These are phyloP conservation scores for Orientallactaga sibirica DNA, from an alignment of 2,797 vertebrate genomes.

Conservation along the genomic window DNA sequence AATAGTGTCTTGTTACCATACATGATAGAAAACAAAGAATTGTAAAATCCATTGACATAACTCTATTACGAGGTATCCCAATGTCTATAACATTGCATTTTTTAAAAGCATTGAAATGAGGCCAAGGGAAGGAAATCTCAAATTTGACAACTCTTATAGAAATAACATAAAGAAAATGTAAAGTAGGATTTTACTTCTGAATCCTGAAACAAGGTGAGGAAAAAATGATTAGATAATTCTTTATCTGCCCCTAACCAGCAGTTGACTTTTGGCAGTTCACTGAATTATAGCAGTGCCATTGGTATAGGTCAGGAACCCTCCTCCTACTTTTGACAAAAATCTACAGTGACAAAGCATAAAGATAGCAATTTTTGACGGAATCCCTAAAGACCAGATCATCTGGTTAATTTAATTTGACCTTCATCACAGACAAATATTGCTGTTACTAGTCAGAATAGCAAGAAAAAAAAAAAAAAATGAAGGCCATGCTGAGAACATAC, in stretches of 20 bases:
- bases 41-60: not conserved
- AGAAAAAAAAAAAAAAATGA: too few species aligned
- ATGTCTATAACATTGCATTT: not conserved
- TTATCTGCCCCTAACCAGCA: not conserved
- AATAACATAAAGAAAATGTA: not conserved
- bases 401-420: constrained; percentile 68
- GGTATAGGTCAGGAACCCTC: not conserved
- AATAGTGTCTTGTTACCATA: not conserved
- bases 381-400: constrained; percentile 47
- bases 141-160: not conserved
- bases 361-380: constrained; percentile 29
- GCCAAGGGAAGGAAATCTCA: not conserved
- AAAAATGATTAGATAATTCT: not conserved
- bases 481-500: not conserved
- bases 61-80: constrained; percentile 10
- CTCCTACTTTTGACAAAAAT: constrained; percentile 61
- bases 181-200: constrained; percentile 40
- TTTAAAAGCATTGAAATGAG: not conserved
- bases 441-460: constrained; percentile 13
- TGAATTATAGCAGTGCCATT: not conserved
- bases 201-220: not conserved
- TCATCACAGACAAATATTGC: not conserved
- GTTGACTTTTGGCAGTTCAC: constrained; percentile 10
- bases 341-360: constrained; percentile 51
- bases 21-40: constrained; percentile 1